Evolutionary conservation across 2,113 vertebrate genomes (phyloP), one percentile per base, ranked within the genome.

Genomic region (Takifugu bimaculatus): DNA sequence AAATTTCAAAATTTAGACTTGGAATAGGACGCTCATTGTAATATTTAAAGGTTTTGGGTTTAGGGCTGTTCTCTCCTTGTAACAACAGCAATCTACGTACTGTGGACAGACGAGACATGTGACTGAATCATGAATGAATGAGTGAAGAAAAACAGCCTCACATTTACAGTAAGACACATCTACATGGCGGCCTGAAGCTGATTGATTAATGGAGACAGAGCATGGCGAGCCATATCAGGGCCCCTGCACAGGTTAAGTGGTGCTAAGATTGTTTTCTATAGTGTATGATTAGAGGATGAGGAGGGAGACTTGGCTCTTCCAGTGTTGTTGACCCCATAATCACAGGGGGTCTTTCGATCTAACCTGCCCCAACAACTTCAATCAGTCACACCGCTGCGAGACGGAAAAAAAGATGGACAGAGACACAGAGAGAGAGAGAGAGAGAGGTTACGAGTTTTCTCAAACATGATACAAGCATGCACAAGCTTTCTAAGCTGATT

Each of bases 181-280:
- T 89, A 87, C 89, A 70, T 54, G 77, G 77, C 82, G 67, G 63
- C 80, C 81, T 68, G 76, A 70, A 85, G 83, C 79, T 85, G 88
- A 91, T 88, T 90, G 88, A 91, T 92, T 91, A 91, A 91, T 86
- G 87, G 85, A 90, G 90, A 90, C 90, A 91, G 87, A 90, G 86
- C 88, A 90, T 86, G 86, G 80, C 85, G 81, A 90, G 87, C 82
- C 80, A 82, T 86, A 91, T 90, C 90, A 88, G 80, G 83, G 78
- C 80, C 73, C 68, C 72, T 66, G 77, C 78, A 57, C 87, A 89
- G 88, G 89, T 91, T 91, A 92, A 91, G 86, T 89, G 89, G 88
- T 89, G 90, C 90, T 90, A 85, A 89, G 87, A 90, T 92, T 89
- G 89, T 90, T 88, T 90, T 85, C 88, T 89, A 87, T 80, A 79